phyloP scores from a whole-genome alignment of 1,140 invertebrate species.

The Caenorhabditis brenneri region DNA sequence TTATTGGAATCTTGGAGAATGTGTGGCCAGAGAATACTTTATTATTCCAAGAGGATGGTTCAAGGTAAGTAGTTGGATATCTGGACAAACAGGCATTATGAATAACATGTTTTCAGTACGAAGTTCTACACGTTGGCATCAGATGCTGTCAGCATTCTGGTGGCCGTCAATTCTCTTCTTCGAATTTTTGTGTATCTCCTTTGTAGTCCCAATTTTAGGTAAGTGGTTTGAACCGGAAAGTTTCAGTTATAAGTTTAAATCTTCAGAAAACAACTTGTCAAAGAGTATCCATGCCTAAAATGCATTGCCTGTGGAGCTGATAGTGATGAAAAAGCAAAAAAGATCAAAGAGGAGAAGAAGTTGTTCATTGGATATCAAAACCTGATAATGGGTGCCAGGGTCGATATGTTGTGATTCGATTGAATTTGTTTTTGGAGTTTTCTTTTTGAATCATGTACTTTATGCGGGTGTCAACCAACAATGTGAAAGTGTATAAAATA shows the following conservation, averaged over 20 bases:
- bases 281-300: slow-evolving; percentile 32
- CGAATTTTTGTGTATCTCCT: slow-evolving; percentile 63
- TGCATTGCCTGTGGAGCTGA: slow-evolving; percentile 22
- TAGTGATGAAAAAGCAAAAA: background rate
- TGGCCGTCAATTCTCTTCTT: slow-evolving; percentile 58
- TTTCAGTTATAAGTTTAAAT: background rate
- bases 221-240: background rate
- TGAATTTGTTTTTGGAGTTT: background rate
- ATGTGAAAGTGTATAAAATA: too few relatives aligned
- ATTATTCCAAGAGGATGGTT: slow-evolving; percentile 60
- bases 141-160: slow-evolving; percentile 61
- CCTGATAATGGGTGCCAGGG: slow-evolving; percentile 40
- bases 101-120: slow-evolving; percentile 62
- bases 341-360: slow-evolving; percentile 27
- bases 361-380: slow-evolving; percentile 46
- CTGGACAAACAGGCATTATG: slow-evolving; percentile 3
- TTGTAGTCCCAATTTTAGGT: slow-evolving; percentile 61
- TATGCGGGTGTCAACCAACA: too few relatives aligned
- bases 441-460: too few relatives aligned
- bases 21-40: slow-evolving; percentile 56
- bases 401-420: slow-evolving; percentile 3
- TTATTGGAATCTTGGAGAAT: slow-evolving; percentile 62
- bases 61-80: slow-evolving; percentile 54
- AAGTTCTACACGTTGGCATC: slow-evolving; percentile 63
- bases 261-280: slow-evolving; percentile 45